Conservation (phyloP, 2,797 vertebrate genomes). For the Knipowitschia caucasica region DNA sequence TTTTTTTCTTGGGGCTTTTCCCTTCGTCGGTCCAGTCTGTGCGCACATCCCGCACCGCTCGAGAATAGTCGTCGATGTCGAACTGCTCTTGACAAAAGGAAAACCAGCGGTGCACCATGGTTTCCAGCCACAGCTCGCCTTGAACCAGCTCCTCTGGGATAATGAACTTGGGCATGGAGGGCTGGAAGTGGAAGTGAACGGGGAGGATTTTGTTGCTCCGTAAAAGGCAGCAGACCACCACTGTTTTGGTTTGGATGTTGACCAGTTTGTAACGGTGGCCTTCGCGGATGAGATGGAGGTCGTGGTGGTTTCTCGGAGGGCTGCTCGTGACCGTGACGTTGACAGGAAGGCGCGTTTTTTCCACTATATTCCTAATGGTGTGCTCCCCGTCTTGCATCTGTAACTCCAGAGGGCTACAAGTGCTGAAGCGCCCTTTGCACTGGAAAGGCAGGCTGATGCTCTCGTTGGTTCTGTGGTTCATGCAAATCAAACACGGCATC, state of each 20-base stretch:
- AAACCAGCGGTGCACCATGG: slow-evolving; percentile 92
- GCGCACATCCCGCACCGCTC: slow-evolving; percentile 91
- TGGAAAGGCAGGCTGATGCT: slow-evolving; percentile 98
- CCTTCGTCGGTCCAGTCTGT: slow-evolving; percentile 91
- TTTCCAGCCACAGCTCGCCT: slow-evolving; percentile 88
- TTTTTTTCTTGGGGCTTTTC: slow-evolving; percentile 88
- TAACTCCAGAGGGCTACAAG: slow-evolving; percentile 92
- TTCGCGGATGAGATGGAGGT: slow-evolving; percentile 94
- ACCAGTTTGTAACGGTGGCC: slow-evolving; percentile 97
- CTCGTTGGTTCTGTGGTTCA: slow-evolving; percentile 99
- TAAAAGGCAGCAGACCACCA: slow-evolving; percentile 91
- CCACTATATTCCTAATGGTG: slow-evolving; percentile 95
- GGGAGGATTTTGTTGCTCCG: slow-evolving; percentile 90
- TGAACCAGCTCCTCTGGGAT: slow-evolving; percentile 89
- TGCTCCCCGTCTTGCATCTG: slow-evolving; percentile 99
- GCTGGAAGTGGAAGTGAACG: slow-evolving; percentile 90
- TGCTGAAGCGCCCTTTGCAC: slow-evolving; percentile 96
- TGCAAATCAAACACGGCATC: slow-evolving; percentile 98
- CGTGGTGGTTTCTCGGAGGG: slow-evolving; percentile 92
- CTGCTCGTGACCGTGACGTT: slow-evolving; percentile 90
- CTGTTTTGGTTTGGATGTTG: slow-evolving; percentile 97
- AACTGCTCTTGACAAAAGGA: slow-evolving; percentile 93
- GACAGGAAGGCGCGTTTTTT: slow-evolving; percentile 93
- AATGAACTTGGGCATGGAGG: slow-evolving; percentile 84
- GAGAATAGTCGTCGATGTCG: slow-evolving; percentile 94